Evolutionary conservation across 2,888 invertebrate genomes (phyloP), one percentile per base, ranked within the genome.

Genomic region (Andrena trimmerana): DNA sequence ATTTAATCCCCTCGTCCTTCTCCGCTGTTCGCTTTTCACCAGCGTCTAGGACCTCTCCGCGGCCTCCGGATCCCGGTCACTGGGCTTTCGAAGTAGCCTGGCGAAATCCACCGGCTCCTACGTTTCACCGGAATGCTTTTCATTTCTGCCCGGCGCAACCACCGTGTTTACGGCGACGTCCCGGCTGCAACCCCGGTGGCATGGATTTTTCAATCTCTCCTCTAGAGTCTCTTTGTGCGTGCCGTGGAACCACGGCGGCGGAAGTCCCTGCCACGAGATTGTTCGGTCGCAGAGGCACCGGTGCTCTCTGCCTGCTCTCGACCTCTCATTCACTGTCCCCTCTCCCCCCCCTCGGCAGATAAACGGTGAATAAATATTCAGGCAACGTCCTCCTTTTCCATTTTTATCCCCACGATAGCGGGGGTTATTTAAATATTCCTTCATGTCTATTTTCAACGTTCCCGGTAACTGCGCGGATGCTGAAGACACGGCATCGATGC

Each of bases 351-450:
- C 20, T 7, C 2, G 20, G 48, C 71, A n/a, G 71, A 54, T 54
- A 42, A 78, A 67, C 70, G 67, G 60, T 54, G 71, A 71, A 80
- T 80, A 80, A 81, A 74, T 69, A 81, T 80, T 66, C 74, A 70
- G 74, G 80, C 69, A 66, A 80, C 69, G 81, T 74, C 80, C 74
- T 78, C 80, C 24, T 70, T 69, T 73, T 68, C 72, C 63, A 52
- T 78, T 78, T 81, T 78, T 72, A 78, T 57, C 67, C 60, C n/a
- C 50, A 4, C 59, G 70, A 60, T 74, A 66, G 5, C 65, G 48
- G 50, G 73, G 42, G 80, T 79, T 79, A 79, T 80, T 80, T 81
- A 69, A 74, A 80, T 74, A 74, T 73, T 60, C 74, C 66, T 69
- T 70, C 73, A n/a, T 4, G 6, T 65, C 69, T 81, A 81, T 81